phyloP scores from a whole-genome alignment of 2,113 vertebrate species.

The Spea multiplicata region DNA sequence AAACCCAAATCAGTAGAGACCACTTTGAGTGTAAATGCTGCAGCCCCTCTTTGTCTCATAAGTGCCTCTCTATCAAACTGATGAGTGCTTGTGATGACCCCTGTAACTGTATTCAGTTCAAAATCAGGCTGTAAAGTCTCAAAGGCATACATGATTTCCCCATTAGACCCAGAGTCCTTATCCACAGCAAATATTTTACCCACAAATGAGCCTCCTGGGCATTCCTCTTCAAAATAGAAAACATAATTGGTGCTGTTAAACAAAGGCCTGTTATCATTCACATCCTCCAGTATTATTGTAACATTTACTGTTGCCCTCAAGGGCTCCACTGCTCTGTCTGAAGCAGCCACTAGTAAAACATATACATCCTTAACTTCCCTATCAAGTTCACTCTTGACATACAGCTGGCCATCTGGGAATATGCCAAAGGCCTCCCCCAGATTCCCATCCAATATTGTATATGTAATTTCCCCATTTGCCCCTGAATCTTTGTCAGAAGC shows the following conservation, averaged over 20 bases:
- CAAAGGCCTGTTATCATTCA: constrained; percentile 93
- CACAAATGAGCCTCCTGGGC: constrained; percentile 78
- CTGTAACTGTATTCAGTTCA: constrained; percentile 83
- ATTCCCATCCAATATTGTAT: constrained; percentile 86
- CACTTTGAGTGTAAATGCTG: constrained; percentile 85
- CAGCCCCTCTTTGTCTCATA: constrained; percentile 85
- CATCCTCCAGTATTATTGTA: constrained; percentile 86
- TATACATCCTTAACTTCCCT: constrained; percentile 90
- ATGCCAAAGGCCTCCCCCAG: constrained; percentile 87
- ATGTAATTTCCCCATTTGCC: constrained; percentile 89
- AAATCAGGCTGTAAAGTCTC: constrained; percentile 86
- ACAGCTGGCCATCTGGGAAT: constrained; percentile 94
- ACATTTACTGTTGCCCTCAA: constrained; percentile 87
- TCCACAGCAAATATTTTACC: constrained; percentile 86
- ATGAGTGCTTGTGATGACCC: constrained; percentile 82
- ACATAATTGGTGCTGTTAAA: constrained; percentile 97
- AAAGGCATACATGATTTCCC: constrained; percentile 88
- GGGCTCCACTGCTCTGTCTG: constrained; percentile 87
- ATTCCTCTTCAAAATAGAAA: constrained; percentile 92
- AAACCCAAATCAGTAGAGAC: constrained; percentile 89
- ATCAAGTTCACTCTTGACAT: constrained; percentile 93
- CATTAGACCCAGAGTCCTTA: constrained; percentile 89
- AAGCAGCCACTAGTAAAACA: constrained; percentile 79
- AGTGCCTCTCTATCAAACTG: constrained; percentile 89
- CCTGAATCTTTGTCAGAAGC: constrained; percentile 92